Evolutionary conservation across 2,888 invertebrate genomes (phyloP), one percentile per base, ranked within the genome.

Genomic region (Leptarthrus brevirostris): DNA sequence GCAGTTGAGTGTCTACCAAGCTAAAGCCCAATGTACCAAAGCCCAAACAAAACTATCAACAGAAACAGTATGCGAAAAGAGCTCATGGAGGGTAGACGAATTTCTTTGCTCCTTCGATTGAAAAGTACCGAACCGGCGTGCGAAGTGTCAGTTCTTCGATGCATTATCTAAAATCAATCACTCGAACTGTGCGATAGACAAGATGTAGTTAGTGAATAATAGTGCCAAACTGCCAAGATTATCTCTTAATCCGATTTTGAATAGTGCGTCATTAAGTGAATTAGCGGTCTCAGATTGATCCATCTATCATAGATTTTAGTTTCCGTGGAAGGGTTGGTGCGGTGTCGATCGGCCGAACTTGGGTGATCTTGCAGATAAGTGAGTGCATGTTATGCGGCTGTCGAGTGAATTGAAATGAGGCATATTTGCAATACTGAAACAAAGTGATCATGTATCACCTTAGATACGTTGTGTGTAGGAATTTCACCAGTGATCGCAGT

Each of bases 11-110:
- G n/a, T 30, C 30, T 30, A 30, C 30, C 30, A 30, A 20, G 40
- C 36, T 61, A 61, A 10, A n/a, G n/a, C n/a, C n/a, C n/a, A n/a
- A n/a, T n/a, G n/a, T n/a, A n/a, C n/a, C n/a, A n/a, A n/a, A n/a
- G n/a, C n/a, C n/a, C n/a, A n/a, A n/a, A n/a, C n/a, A n/a, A 30
- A 30, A 30, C 30, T 14, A 40, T 36, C 36, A 61, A 20, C 58
- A 40, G 20, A 61, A 61, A 56, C 72, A 72, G 72, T 72, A 54
- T 36, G 40, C 56, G 54, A 56, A 72, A 40, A 36, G 40, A 54
- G 56, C 72, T 72, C 56, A 72, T 56, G 56, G 72, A 72, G 72
- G 72, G 40, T 72, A 52, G 72, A 56, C 72, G 44, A 24, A 16
- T 12, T 40, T 24, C 18, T 34, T 56, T 10, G 72, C 56, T 26